Base-by-base conservation (phyloP, 2,888 invertebrate species). In the Drosophila acutilabella region DNA sequence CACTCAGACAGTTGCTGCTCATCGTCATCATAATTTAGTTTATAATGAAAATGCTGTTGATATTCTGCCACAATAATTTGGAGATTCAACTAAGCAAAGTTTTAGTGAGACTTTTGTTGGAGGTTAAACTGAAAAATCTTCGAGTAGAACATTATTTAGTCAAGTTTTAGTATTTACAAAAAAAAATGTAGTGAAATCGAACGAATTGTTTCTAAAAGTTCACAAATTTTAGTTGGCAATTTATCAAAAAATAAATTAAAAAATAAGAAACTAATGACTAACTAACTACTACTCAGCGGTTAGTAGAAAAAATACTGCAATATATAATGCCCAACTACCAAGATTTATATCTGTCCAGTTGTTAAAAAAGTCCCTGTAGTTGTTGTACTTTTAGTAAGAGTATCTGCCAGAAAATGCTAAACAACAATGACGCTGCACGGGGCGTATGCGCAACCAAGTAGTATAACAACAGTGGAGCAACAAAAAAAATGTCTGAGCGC, bases 401-500 rank as follows among this genome's bases (percentile, higher is more conserved):
- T 33, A 48, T 51, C 2, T 6, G 30, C 8, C 1, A 3, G 18
- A 36, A 56, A 36, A 20, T 54, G n/a, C 54, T 10, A 44, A 54
- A 20, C 42, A 14, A 53, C 40, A 13, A n/a, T 14, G 30, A 2
- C 26, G 47, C 10, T 52, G 38, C 40, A 77, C 69, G 45, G 57
- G 73, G 62, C 73, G 78, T 68, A 76, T 78, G 64, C 68, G 73
- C 73, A 76, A 65, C 61, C 33, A 47, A 56, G 33, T 23, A 64
- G 33, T 20, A 47, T 10, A 36, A 26, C 14, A 51, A 13, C 36
- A 56, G 26, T 7, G 50, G 52, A 33, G 36, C 26, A 57, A 48
- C 30, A 14, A 36, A 52, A 71, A 72, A 59, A 74, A 74, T 54
- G 80, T 61, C 75, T 78, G 67, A 40, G 74, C 80, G 74, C 88